Conservation (phyloP, 2,113 vertebrate species). For the Cebidichthys violaceus region DNA sequence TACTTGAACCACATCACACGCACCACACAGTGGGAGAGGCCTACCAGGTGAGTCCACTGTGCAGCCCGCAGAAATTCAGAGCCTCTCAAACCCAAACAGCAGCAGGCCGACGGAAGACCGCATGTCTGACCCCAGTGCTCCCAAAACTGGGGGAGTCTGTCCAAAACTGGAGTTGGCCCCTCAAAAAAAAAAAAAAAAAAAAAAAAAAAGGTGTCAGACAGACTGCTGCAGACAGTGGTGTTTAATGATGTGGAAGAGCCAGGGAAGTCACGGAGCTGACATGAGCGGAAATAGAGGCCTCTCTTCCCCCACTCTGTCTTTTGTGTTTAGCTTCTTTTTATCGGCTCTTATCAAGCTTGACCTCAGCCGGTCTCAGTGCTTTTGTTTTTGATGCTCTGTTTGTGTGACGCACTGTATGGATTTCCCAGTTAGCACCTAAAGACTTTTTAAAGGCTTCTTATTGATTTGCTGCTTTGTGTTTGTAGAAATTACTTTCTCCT, state of each 20-base stretch:
- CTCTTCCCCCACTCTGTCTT: conserved; percentile 1
- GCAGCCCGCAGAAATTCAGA: conserved; percentile 50
- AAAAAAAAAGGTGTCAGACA: conserved; percentile 22
- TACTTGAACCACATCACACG: conserved; percentile 99
- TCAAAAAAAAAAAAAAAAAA: background rate
- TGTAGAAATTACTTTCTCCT: background rate
- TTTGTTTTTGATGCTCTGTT: background rate
- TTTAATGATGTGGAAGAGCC: conserved; percentile 47
- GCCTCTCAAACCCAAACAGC: conserved; percentile 48
- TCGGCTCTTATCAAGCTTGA: background rate
- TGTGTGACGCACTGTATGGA: background rate
- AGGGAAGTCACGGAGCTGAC: conserved; percentile 22
- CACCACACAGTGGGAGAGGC: conserved; percentile 98
- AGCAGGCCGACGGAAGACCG: conserved; percentile 23
- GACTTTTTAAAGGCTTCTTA: conserved; percentile 7
- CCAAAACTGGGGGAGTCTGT: conserved; percentile 17
- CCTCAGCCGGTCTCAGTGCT: background rate
- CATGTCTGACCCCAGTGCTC: conserved; percentile 38
- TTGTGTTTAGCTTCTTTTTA: background rate
- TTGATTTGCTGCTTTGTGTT: conserved; percentile 25
- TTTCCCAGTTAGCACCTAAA: background rate
- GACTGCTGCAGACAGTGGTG: conserved; percentile 33
- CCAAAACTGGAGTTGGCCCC: conserved; percentile 27
- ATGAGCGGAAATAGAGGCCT: conserved; percentile 2
- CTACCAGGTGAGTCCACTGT: conserved; percentile 89